A percentile compares a stretch with the other conserved stretches of the same genome.
phyloP scores from a whole-genome alignment of 2,888 invertebrate genomes.

The Nemotelus nigrinus region DNA sequence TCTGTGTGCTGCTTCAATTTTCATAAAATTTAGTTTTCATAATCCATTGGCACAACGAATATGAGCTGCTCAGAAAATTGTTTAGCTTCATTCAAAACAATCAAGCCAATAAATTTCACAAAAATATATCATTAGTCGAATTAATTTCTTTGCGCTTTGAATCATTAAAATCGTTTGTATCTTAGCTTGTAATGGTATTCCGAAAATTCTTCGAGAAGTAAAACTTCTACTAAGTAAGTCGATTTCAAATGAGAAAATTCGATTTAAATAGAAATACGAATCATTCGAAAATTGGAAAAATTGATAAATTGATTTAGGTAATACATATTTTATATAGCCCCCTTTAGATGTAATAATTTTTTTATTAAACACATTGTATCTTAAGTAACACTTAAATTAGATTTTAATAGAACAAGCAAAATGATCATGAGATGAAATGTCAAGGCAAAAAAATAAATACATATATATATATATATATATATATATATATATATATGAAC shows the following conservation, averaged over 20 bases:
- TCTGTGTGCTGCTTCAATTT: too few species aligned
- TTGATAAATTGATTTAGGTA: too few species aligned
- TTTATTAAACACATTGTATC: constrained; percentile 11
- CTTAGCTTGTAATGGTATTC: neutral
- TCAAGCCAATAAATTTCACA: neutral
- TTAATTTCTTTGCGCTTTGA: neutral
- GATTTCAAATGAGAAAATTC: neutral
- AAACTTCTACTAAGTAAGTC: neutral
- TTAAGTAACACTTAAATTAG: too few species aligned
- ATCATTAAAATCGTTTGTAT: neutral
- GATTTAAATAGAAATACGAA: neutral
- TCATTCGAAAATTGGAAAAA: too few species aligned
- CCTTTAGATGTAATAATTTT: constrained; percentile 32
- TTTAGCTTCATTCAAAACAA: neutral
- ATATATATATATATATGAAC: constrained; percentile 3
- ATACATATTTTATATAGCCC: neutral
- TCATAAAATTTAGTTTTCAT: too few species aligned
- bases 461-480: constrained; percentile 20
- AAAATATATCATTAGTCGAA: too few species aligned
- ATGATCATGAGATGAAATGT: constrained; percentile 17
- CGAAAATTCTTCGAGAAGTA: neutral
- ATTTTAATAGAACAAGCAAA: neutral
- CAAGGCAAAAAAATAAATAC: neutral
- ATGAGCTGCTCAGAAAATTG: neutral
- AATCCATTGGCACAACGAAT: neutral